Base-by-base conservation (phyloP, 2,113 vertebrate genomes). In the Chauna torquata region DNA sequence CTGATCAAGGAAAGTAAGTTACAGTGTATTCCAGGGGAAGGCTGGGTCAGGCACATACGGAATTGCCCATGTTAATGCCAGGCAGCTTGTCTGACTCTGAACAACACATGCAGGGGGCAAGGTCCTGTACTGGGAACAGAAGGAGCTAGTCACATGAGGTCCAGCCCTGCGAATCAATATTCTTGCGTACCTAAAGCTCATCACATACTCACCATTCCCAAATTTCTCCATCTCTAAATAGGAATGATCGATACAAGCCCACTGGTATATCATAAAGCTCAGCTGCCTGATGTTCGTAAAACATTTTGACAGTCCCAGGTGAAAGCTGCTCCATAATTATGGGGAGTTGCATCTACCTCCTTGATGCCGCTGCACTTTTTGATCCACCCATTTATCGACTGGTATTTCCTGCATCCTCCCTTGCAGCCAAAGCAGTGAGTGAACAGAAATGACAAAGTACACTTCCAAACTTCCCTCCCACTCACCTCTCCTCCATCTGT, bases 401-500 rank as follows among this genome's bases (percentile, higher is more conserved):
- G 86, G 49, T 82, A 91, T 90, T 85, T 82, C 61, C 59, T 84
- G 75, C 49, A 23, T 11, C 88, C 72, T 89, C 61, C 83, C 75
- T 87, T 94, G 90, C 68, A 97, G 74, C 52, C 36, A 12, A 85
- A 91, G 91, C 88, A 91, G 47, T 8, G 44, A 96, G 94, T 3
- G 22, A 92, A 96, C 4, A 94, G 90, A 80, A 78, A 96, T 94
- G 81, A 95, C 70, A 80, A 90, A 92, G 55, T 71, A 82, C 79
- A 6, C 82, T 97, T 96, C 90, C 96, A 95, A 97, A 94, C 86
- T 76, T 77, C 84, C 94, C 95, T 95, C 97, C 95, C 94, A 95
- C 97, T 96, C 84, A 74, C 86, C 91, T 89, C 91, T 97, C 92
- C 86, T 94, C 97, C 94, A 97, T 96, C 96, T 97, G 88, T 50